Base-by-base conservation (phyloP, 2,113 vertebrate species). In the Trinectes maculatus region DNA sequence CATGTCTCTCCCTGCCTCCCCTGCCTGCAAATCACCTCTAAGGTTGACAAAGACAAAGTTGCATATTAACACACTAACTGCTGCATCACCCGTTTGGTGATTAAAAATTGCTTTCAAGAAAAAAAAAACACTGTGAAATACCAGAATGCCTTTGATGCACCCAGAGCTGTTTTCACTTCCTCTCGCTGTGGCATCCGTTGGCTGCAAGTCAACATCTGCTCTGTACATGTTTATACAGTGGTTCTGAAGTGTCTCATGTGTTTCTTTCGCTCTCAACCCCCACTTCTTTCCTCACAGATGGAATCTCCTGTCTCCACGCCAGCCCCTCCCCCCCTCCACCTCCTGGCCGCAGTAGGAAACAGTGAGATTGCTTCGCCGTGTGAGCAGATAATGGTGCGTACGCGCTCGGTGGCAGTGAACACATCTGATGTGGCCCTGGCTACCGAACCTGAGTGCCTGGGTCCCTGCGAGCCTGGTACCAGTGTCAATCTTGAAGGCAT, bases 371-470 rank as follows among this genome's bases (percentile, higher is more conserved):
- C 98, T 0, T 99, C 96, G 0, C 95, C 98, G 0, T 99, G 97
- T 0, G 97, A 99, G 91, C 98, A 99, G 92, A 99, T 99, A 86
- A 99, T 99, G 98, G 98, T 99, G 55, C 96, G 97, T 53, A 98
- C 97, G 1, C 95, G 98, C 63, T 98, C 97, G 0, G 95, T 99
- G 66, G 98, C 97, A 1, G 96, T 98, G 66, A 99, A 99, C 90
- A 99, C 98, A 8, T 96, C 96, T 0, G 97, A 99, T 0, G 96
- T 98, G 87, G 95, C 96, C 60, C 89, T 99, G 84, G 95, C 96
- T 55, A 99, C 98, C 0, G 96, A 99, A 72, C 98, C 98, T 0
- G 98, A 99, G 87, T 99, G 98, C 86, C 84, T 99, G 91, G 98
- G 98, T 44, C 98, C 98, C 66, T 99, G 98, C 4, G 98, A 99